Percentiles rank a stretch among this genome's conserved stretches.
Evolutionary conservation across 92 coral and sea anemone species (phyloP).

Genomic region (Zoanthus gigantus): DNA sequence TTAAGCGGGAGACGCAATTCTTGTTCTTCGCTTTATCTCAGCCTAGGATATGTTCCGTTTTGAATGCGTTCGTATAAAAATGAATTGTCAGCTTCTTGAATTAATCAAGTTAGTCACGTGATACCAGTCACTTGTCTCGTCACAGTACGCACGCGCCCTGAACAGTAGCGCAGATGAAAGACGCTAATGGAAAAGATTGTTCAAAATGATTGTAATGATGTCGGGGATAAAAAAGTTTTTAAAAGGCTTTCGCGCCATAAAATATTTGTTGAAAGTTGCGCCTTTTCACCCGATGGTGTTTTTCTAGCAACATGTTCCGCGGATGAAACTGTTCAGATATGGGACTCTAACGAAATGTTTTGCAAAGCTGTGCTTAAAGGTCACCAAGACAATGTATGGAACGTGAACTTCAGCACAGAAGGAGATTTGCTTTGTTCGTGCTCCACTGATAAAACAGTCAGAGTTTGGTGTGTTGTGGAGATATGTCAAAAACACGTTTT

Average conservation of each 20-base stretch:
- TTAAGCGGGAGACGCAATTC: too few relatives aligned
- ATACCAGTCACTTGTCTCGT: background rate
- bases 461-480: constrained; percentile 69
- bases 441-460: constrained; percentile 84
- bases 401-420: constrained; percentile 61
- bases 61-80: background rate
- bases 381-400: constrained; percentile 75
- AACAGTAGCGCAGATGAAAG: background rate
- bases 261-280: constrained; percentile 73
- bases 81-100: background rate
- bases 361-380: constrained; percentile 57
- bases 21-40: too few relatives aligned
- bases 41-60: too few relatives aligned
- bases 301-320: constrained; percentile 74
- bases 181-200: background rate
- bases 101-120: background rate
- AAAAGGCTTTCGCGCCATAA: constrained; percentile 63
- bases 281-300: constrained; percentile 68
- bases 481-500: constrained; percentile 44
- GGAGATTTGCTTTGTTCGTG: constrained; percentile 64
- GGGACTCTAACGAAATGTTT: constrained; percentile 55
- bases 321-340: constrained; percentile 70
- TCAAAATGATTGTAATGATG: background rate
- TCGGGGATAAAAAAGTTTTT: constrained; percentile 29
- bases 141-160: background rate